These are phyloP conservation scores for Drosophila buzzatii DNA, from an alignment of 2,888 invertebrate genomes.

Conservation along the genomic window DNA sequence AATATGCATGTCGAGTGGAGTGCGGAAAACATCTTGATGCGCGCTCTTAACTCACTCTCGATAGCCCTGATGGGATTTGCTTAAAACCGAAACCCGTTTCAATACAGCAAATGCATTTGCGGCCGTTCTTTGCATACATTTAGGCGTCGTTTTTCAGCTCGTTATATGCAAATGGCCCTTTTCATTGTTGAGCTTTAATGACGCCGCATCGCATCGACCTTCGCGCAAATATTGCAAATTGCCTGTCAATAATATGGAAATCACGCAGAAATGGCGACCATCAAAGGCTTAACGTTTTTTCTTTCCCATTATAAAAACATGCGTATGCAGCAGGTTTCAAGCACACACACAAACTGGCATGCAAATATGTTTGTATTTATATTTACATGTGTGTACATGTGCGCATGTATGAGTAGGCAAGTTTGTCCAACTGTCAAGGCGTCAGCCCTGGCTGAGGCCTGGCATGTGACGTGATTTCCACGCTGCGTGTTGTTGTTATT, in stretches of 20 bases:
- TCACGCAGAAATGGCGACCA: slow-evolving; percentile 50
- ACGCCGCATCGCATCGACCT: slow-evolving; percentile 27
- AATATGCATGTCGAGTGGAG: slow-evolving; percentile 34
- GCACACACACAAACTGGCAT: not conserved
- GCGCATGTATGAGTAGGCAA: slow-evolving; percentile 19
- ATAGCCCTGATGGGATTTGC: slow-evolving; percentile 1
- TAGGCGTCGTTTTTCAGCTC: slow-evolving; percentile 15
- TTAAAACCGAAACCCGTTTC: slow-evolving; percentile 12
- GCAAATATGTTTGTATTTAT: slow-evolving; percentile 5
- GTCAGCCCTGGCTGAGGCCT: slow-evolving; percentile 9
- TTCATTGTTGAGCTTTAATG: slow-evolving; percentile 47
- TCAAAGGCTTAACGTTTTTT: slow-evolving; percentile 47
- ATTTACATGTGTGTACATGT: slow-evolving; percentile 25
- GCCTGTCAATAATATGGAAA: slow-evolving; percentile 68
- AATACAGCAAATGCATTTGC: slow-evolving; percentile 17
- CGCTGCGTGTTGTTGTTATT: slow-evolving; percentile 53
- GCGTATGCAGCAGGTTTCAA: slow-evolving; percentile 17
- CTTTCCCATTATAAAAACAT: slow-evolving; percentile 28
- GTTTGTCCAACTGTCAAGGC: slow-evolving; percentile 57
- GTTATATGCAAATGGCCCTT: slow-evolving; percentile 52
- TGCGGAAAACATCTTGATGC: not conserved
- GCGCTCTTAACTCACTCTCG: not conserved
- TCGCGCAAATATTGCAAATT: slow-evolving; percentile 67
- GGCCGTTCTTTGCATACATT: slow-evolving; percentile 26
- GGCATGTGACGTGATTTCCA: slow-evolving; percentile 56